Base-by-base conservation (phyloP, 1,140 invertebrate species). In the Zaprionus capensis region DNA sequence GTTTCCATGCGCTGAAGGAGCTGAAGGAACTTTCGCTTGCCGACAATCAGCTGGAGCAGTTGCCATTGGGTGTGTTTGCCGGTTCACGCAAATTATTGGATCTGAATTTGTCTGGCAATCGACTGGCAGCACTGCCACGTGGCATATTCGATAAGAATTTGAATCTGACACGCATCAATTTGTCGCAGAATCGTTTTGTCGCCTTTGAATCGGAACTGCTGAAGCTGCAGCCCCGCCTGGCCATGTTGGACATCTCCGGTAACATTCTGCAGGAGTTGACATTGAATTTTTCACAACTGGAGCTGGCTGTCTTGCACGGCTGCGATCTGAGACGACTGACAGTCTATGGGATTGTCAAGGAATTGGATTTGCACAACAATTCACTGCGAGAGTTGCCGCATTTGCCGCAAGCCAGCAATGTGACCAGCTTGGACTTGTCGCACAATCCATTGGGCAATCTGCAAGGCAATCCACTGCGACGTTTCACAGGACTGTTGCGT, bases 291-390 rank as follows among this genome's bases (percentile, higher is more conserved):
- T 67, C 74, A 2, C 26, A 66, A 22, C 61, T 92, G 53, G 82
- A 92, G 1, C 66, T 72, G 28, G 76, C 58, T 1, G 49, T 78
- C 5, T 79, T 68, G 3, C 90, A 92, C 34, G 70, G 87, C 41
- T 92, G 91, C 59, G 91, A 92, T 63, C 49, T 92, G 71, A 62
- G 91, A 2, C 77, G 83, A 2, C 22, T 92, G 12, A 91, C 88
- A 0, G 71, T 92, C 0, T 87, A 82, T 15, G 91, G 87, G 1
- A 63, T 76, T 14, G 63, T 92, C 9, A 44, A 59, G 14, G 91
- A 92, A 15, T 51, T 92, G 24, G 91, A 92, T 34, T 73, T 92
- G 70, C 91, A 83, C 4, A 92, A 92, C n/a, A 92, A 92, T 68
- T 92, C 91, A 1, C 44, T 92, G n/a, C 51, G 80, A 6, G 91